These are phyloP conservation scores for Lanistes nyassanus DNA, from an alignment of 1,140 invertebrate species.

Conservation along the genomic window DNA sequence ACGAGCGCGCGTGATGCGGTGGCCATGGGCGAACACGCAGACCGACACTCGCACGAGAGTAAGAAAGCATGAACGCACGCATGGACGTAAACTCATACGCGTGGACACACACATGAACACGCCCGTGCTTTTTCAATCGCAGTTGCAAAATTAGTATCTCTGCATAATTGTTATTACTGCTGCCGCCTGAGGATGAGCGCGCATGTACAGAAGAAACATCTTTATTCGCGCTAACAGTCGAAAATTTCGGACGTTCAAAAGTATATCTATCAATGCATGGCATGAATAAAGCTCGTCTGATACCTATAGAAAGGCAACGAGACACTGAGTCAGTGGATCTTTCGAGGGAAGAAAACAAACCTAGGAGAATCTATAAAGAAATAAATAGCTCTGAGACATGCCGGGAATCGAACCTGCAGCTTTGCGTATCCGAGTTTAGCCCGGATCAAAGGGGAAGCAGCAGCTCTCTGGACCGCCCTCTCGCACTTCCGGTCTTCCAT, in stretches of 20 bases:
- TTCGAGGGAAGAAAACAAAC: too few relatives aligned
- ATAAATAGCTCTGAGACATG: too few relatives aligned
- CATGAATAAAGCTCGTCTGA: too few relatives aligned
- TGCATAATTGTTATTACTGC: background rate
- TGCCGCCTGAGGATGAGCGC: too few relatives aligned
- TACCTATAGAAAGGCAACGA: too few relatives aligned
- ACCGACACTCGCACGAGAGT: background rate
- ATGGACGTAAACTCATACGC: background rate
- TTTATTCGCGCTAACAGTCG: background rate
- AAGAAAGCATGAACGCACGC: background rate
- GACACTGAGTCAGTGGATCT: too few relatives aligned
- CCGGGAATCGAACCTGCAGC: too few relatives aligned
- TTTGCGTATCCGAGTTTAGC: too few relatives aligned
- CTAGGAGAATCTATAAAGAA: too few relatives aligned
- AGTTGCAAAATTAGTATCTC: background rate
- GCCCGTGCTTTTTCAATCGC: background rate
- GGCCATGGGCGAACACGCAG: background rate
- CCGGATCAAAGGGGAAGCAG: too few relatives aligned
- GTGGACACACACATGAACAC: background rate
- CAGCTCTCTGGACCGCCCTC: too few relatives aligned
- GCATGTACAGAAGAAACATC: background rate
- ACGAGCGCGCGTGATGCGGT: background rate
- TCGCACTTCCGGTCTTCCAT: too few relatives aligned
- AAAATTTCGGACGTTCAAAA: background rate
- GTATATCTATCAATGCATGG: background rate